A percentile compares a stretch with the other conserved stretches of the same genome.
phyloP scores from a whole-genome alignment of 1,140 invertebrate genomes.

The Temnothorax curvispinosus region DNA sequence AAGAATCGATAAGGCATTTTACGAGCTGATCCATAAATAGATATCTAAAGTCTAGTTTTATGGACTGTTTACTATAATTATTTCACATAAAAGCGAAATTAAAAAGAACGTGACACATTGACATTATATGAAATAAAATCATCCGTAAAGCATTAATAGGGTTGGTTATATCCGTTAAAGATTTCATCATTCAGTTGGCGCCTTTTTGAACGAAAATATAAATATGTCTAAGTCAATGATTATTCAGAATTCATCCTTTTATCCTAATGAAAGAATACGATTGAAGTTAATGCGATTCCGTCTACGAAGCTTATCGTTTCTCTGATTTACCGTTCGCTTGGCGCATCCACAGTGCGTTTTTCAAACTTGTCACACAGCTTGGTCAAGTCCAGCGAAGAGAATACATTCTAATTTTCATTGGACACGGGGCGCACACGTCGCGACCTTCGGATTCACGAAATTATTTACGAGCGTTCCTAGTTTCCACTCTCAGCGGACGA shows the following conservation, averaged over 20 bases:
- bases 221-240: background rate
- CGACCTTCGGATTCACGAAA: constrained; percentile 51
- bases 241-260: background rate
- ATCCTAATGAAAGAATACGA: background rate
- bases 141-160: background rate
- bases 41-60: background rate
- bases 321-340: background rate
- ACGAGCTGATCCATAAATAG: background rate
- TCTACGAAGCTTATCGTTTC: background rate
- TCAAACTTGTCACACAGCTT: constrained; percentile 15
- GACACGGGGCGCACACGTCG: constrained; percentile 27
- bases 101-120: background rate
- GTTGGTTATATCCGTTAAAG: background rate
- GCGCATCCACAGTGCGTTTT: background rate
- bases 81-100: background rate
- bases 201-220: background rate
- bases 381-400: background rate
- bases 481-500: constrained; percentile 16
- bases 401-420: constrained; percentile 54
- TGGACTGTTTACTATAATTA: background rate
- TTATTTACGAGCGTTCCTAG: constrained; percentile 59
- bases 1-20: background rate
- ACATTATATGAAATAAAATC: background rate
- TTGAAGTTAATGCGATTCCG: background rate
- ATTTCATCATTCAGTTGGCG: background rate